Conservation (phyloP, 2,113 vertebrate species). For the Salvelinus namaycush region DNA sequence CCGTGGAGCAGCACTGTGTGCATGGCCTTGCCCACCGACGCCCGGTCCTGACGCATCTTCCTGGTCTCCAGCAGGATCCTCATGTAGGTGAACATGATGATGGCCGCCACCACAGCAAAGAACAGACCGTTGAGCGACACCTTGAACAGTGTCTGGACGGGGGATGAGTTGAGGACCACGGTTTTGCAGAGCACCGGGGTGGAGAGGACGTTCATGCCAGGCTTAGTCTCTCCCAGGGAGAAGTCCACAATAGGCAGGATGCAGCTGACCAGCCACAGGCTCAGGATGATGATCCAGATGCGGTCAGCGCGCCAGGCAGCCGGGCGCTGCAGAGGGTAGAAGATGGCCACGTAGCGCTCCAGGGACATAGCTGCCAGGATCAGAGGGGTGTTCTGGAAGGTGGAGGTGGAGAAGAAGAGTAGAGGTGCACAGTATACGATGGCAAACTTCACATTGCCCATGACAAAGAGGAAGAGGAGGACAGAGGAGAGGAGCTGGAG, state of each 20-base stretch:
- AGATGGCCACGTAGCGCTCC: slow-evolving; percentile 76
- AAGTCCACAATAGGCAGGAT: slow-evolving; percentile 39
- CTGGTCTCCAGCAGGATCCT: slow-evolving; percentile 69
- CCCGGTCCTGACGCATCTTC: slow-evolving; percentile 61
- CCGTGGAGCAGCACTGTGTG: slow-evolving; percentile 74
- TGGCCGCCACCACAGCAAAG: slow-evolving; percentile 59
- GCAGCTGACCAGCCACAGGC: slow-evolving; percentile 61
- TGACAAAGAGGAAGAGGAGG: slow-evolving; percentile 66
- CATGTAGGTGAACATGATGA: slow-evolving; percentile 74
- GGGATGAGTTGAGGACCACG: slow-evolving; percentile 22
- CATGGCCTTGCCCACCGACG: slow-evolving; percentile 65
- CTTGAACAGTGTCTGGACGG: slow-evolving; percentile 57
- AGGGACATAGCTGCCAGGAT: slow-evolving; percentile 75
- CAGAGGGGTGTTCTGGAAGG: slow-evolving; percentile 69
- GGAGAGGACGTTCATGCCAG: slow-evolving; percentile 23
- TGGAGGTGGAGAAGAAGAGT: slow-evolving; percentile 61
- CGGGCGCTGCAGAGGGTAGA: slow-evolving; percentile 65
- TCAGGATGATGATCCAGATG: slow-evolving; percentile 67
- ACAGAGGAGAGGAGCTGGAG: slow-evolving; percentile 69
- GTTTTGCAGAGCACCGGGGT: slow-evolving; percentile 49
- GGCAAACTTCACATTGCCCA: slow-evolving; percentile 51
- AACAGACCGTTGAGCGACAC: slow-evolving; percentile 50
- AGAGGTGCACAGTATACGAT: slow-evolving; percentile 56
- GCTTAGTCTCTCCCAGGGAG: slow-evolving; percentile 22
- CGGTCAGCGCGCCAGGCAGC: slow-evolving; percentile 62